Evolutionary conservation across 1,140 invertebrate species (phyloP).

Genomic region (Tetranychus cinnabarinus): DNA sequence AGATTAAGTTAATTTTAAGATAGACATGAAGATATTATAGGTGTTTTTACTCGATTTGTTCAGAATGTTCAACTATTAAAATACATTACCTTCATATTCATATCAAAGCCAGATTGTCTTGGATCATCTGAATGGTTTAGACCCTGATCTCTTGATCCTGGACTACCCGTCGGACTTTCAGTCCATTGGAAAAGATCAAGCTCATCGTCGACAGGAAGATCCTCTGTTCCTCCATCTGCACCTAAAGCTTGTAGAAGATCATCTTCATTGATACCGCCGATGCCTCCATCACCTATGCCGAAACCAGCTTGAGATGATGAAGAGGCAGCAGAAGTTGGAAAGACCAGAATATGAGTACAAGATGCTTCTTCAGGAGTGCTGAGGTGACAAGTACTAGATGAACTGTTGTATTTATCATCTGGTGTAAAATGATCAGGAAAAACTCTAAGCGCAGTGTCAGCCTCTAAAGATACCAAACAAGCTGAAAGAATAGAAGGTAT

Average conservation of each 20-base stretch:
- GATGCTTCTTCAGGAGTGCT: conserved; percentile 80
- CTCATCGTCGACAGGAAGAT: conserved; percentile 31
- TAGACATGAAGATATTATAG: too few species aligned
- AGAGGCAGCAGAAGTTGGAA: conserved; percentile 88
- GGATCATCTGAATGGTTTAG: neutral
- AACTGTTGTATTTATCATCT: conserved; percentile 53
- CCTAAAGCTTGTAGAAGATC: conserved; percentile 38
- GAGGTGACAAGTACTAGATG: conserved; percentile 22
- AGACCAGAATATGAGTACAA: conserved; percentile 93
- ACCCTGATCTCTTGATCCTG: neutral
- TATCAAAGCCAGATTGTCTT: neutral
- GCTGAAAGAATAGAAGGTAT: conserved; percentile 80
- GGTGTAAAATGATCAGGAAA: conserved; percentile 78
- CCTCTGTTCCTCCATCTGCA: conserved; percentile 33
- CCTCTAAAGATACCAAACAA: conserved; percentile 85
- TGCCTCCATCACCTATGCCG: conserved; percentile 21
- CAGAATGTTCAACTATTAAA: too few species aligned
- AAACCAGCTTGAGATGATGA: conserved; percentile 24
- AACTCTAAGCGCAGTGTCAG: conserved; percentile 69
- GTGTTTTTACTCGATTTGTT: too few species aligned
- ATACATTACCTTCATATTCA: neutral
- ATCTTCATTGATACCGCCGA: conserved; percentile 35
- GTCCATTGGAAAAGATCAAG: conserved; percentile 48
- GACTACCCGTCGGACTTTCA: conserved; percentile 32
- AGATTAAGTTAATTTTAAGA: too few species aligned